A percentile compares a stretch with the other conserved stretches of the same genome.
These are phyloP conservation scores for Rapana venosa DNA, from an alignment of 2,888 invertebrate genomes.

Conservation along the genomic window DNA sequence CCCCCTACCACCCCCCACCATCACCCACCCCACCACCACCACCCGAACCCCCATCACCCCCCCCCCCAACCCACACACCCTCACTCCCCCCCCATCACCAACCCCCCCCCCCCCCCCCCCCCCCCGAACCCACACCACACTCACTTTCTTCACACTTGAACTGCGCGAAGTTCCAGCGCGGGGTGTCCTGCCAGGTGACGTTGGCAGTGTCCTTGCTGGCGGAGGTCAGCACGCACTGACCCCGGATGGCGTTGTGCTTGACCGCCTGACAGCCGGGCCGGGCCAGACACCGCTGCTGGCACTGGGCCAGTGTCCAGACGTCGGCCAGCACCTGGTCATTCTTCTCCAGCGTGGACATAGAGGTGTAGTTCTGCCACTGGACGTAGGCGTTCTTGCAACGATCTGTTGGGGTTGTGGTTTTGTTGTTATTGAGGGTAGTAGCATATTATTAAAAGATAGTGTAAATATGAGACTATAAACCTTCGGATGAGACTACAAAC, in stretches of 20 bases:
- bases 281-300: conserved; percentile 50
- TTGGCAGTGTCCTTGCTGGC: not conserved
- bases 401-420: conserved; percentile 36
- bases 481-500: too few relatives aligned
- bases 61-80: too few relatives aligned
- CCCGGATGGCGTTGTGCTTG: conserved; percentile 50
- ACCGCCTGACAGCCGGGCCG: conserved; percentile 49
- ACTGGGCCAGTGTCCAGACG: conserved; percentile 54
- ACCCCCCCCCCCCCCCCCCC: too few relatives aligned
- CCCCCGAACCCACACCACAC: not conserved
- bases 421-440: too few relatives aligned
- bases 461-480: too few relatives aligned
- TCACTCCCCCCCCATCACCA: too few relatives aligned
- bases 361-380: conserved; percentile 26
- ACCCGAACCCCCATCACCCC: too few relatives aligned
- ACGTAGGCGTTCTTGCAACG: conserved; percentile 43
- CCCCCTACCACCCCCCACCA: too few relatives aligned
- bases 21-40: too few relatives aligned
- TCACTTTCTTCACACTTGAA: conserved; percentile 37
- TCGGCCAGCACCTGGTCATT: conserved; percentile 31
- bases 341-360: conserved; percentile 23
- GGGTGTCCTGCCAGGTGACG: conserved; percentile 28
- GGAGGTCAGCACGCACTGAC: conserved; percentile 53
- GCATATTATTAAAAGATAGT: too few relatives aligned
- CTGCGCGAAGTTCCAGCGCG: conserved; percentile 41